phyloP scores from a whole-genome alignment of 2,888 invertebrate species.

The Meandrusa payeni region DNA sequence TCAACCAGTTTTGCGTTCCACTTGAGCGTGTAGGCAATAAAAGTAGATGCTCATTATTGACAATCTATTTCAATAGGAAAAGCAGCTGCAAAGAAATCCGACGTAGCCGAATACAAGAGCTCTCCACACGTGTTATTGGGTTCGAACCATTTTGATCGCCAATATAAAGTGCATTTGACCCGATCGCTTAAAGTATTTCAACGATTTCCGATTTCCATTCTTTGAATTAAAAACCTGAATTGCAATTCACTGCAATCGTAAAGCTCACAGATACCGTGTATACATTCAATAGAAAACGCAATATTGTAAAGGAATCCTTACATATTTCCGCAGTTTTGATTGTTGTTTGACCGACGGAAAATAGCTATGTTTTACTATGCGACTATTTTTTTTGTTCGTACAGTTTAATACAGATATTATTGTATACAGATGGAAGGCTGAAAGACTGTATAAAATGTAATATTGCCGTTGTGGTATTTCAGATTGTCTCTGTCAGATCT shows the following conservation, averaged over 20 bases:
- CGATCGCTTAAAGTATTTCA: slow-evolving; percentile 13
- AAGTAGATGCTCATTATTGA: background rate
- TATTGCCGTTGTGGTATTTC: too few species aligned
- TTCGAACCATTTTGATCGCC: slow-evolving; percentile 39
- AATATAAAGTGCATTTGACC: slow-evolving; percentile 29
- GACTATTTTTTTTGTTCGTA: too few species aligned
- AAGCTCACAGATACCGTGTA: background rate
- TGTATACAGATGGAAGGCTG: too few species aligned
- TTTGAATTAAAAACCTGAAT: slow-evolving; percentile 15
- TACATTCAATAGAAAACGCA: background rate
- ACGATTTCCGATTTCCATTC: slow-evolving; percentile 24
- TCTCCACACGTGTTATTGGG: slow-evolving; percentile 37
- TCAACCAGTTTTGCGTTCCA: too few species aligned
- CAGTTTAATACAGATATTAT: too few species aligned
- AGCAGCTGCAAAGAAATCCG: slow-evolving; percentile 25
- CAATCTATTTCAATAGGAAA: slow-evolving; percentile 22
- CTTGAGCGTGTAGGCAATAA: too few species aligned
- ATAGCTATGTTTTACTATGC: too few species aligned
- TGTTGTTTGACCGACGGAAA: too few species aligned
- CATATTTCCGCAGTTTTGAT: background rate
- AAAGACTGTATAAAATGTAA: too few species aligned
- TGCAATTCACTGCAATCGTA: background rate
- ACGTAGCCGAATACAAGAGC: slow-evolving; percentile 32
- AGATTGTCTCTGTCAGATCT: too few species aligned
- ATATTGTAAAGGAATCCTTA: slow-evolving; percentile 1